A percentile compares a stretch with the other conserved stretches of the same genome.
phyloP scores from a whole-genome alignment of 1,140 invertebrate genomes.

The Arctopsyche grandis region DNA sequence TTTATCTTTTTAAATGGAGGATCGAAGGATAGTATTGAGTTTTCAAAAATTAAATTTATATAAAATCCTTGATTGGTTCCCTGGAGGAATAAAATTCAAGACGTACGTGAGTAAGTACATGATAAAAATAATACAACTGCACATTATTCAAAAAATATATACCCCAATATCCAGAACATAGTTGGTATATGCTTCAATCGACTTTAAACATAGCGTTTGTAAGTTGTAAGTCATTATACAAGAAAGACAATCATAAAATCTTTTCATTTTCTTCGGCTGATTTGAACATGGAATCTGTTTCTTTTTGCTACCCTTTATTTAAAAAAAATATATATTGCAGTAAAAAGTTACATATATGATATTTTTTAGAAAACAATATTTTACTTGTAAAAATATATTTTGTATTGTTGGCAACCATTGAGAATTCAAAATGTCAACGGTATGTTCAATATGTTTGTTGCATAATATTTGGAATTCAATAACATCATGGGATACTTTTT shows the following conservation, averaged over 20 bases:
- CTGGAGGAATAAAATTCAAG: conserved; percentile 59
- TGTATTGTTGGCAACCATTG: conserved; percentile 73
- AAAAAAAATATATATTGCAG: neutral
- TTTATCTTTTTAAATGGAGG: conserved; percentile 82
- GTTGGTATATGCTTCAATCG: conserved; percentile 80
- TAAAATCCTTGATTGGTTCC: conserved; percentile 79
- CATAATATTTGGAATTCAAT: conserved; percentile 69
- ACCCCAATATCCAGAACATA: conserved; percentile 81
- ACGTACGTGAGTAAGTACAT: no score
- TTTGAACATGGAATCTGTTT: conserved; percentile 78
- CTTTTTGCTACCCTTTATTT: conserved; percentile 76
- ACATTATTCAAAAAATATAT: conserved; percentile 57
- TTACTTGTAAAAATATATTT: conserved; percentile 67
- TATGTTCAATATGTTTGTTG: conserved; percentile 70
- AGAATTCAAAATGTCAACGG: conserved; percentile 66
- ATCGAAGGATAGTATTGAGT: conserved; percentile 78
- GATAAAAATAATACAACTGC: neutral
- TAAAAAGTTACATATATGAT: neutral
- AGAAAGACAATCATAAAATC: conserved; percentile 86
- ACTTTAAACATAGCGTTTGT: conserved; percentile 81
- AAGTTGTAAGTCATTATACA: conserved; percentile 88
- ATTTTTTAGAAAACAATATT: neutral
- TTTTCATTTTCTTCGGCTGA: conserved; percentile 72
- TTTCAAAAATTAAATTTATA: conserved; percentile 75
- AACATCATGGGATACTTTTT: conserved; percentile 70